Base-by-base conservation (phyloP, 2,113 vertebrate species). In the Petromus typicus region DNA sequence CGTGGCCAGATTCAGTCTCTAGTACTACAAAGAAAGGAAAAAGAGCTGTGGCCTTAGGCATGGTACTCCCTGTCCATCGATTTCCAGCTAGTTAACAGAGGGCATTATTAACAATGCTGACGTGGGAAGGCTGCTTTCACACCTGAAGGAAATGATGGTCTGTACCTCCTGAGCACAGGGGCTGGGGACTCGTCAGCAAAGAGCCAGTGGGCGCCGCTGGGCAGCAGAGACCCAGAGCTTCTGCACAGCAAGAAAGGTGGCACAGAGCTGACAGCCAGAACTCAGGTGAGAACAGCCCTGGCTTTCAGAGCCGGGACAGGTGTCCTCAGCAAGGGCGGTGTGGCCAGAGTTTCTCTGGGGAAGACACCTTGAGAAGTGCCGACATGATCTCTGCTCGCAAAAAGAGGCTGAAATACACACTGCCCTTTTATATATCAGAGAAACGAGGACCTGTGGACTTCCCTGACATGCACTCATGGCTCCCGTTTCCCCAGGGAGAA, bases 231-330 rank as follows among this genome's bases (percentile, higher is more conserved):
- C 16, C 12, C 0, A 3, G 17, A 81, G 59, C 3, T 11, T 2
- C 1, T 0, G 11, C 6, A 2, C 25, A 32, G 8, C 10, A 34
- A 12, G 25, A 63, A 14, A 1, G 14, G n/a, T 0, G 5, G 67
- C 56, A 48, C 8, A 13, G 3, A 54, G 13, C 11, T 20, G 2
- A 40, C 11, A 7, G 73, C 11, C 54, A 27, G 13, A 37, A 8
- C 7, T 8, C 12, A n/a, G 63, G 67, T 40, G 51, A 76, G 78
- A 85, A 27, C 22, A 48, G 48, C 37, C n/a, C 0, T 20, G 25
- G 22, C 27, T 91, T 10, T 37, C 1, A 32, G 86, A 18, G 71
- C 71, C 89, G 71, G 3, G n/a, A 82, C n/a, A 63, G n/a, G 20
- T 22, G 5, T 37, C 40, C 45, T 5, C 2, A 57, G 56, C 37